Percentiles rank a stretch among this genome's conserved stretches.
These are phyloP conservation scores for Gobius niger DNA, from an alignment of 2,113 vertebrate genomes.

Conservation along the genomic window DNA sequence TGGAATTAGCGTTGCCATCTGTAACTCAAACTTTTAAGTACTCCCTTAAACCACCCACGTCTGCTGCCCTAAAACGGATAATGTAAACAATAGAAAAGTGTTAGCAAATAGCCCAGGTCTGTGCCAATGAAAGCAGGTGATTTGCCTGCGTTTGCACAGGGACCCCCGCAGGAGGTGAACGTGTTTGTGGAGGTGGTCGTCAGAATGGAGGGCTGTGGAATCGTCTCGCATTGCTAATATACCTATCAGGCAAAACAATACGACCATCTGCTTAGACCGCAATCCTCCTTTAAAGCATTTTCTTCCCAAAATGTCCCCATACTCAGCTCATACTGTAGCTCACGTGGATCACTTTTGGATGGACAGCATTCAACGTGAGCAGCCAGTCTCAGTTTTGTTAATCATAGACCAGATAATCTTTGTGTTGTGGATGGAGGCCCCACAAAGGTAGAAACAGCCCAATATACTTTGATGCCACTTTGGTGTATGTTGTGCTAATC, in stretches of 20 bases:
- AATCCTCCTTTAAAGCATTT: background rate
- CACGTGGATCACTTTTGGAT: background rate
- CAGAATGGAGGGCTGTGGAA: conserved; percentile 38
- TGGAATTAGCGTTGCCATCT: conserved; percentile 33
- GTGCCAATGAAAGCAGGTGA: conserved; percentile 19
- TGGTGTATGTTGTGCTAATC: background rate
- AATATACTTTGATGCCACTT: background rate
- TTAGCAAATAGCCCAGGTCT: conserved; percentile 22
- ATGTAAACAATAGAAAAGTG: conserved; percentile 36
- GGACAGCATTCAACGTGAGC: background rate
- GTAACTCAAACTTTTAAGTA: conserved; percentile 36
- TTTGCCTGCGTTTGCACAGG: conserved; percentile 38
- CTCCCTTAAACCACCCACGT: conserved; percentile 33
- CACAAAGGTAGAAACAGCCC: too few species aligned
- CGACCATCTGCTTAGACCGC: background rate
- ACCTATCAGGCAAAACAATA: background rate
- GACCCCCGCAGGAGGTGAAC: conserved; percentile 16
- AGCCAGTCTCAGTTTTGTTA: too few species aligned
- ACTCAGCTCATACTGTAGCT: too few species aligned
- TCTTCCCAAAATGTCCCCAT: too few species aligned
- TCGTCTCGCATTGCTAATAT: background rate
- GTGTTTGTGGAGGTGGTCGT: conserved; percentile 26
- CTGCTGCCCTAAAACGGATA: conserved; percentile 22
- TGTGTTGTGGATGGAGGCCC: too few species aligned
- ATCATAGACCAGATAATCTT: too few species aligned